Percentiles rank a stretch among this genome's conserved stretches.
phyloP scores from a whole-genome alignment of 2,797 vertebrate species.

The Leucoraja ocellata region DNA sequence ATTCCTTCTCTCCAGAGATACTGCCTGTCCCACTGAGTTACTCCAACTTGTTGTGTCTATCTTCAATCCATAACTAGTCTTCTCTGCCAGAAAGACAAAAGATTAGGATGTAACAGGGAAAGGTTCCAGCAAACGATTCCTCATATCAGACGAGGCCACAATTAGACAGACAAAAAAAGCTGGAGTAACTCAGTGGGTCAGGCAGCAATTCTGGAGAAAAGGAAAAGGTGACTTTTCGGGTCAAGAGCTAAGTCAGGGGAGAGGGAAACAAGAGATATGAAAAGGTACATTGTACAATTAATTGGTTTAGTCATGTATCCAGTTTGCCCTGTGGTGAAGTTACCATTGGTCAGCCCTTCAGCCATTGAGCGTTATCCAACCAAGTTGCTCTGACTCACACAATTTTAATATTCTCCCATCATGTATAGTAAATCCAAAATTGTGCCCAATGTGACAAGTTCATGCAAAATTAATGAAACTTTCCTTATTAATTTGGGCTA shows the following conservation, averaged over 20 bases:
- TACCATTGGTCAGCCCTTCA: not conserved
- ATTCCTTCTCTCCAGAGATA: too few relatives aligned
- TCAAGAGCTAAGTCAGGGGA: too few relatives aligned
- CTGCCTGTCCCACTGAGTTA: too few relatives aligned
- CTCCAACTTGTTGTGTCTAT: too few relatives aligned
- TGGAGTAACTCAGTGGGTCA: too few relatives aligned
- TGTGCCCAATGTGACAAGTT: too few relatives aligned
- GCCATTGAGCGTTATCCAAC: not conserved
- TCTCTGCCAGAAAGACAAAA: not conserved
- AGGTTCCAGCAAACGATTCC: not conserved
- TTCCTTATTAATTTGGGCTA: too few relatives aligned
- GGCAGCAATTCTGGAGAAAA: too few relatives aligned
- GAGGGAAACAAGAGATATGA: too few relatives aligned
- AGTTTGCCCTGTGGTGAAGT: not conserved
- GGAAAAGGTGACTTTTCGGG: too few relatives aligned
- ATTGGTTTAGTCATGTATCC: not conserved
- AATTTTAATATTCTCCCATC: not conserved
- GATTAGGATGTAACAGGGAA: not conserved
- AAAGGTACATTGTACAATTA: too few relatives aligned
- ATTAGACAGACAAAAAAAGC: not conserved
- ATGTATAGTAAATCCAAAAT: not conserved
- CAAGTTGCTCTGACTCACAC: not conserved
- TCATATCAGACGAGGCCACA: not conserved
- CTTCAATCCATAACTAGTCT: not conserved
- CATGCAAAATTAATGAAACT: too few relatives aligned